Conservation (phyloP, 2,888 invertebrate species). For the Trisateles emortualis region DNA sequence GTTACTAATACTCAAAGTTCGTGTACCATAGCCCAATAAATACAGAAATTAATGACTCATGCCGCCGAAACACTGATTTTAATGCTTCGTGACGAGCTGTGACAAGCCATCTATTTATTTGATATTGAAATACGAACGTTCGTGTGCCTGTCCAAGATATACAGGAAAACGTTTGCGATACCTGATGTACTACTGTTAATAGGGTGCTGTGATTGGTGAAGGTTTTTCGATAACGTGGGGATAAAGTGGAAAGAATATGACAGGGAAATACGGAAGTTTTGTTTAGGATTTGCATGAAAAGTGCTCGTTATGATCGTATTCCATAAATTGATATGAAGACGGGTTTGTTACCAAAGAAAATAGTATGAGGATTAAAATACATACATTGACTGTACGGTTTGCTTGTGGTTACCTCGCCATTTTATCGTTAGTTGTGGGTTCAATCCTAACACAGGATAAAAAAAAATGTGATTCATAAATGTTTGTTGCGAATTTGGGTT, state of each 20-base stretch:
- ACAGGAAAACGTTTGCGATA: conserved; percentile 25
- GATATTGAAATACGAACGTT: conserved; percentile 54
- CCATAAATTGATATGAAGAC: not conserved
- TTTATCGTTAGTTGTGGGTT: no score
- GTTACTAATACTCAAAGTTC: conserved; percentile 56
- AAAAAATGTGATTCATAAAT: not conserved
- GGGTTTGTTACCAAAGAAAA: not conserved
- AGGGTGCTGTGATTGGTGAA: conserved; percentile 3
- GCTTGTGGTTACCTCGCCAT: no score
- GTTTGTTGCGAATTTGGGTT: not conserved
- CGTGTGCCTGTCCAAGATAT: conserved; percentile 45
- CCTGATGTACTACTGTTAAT: conserved; percentile 16
- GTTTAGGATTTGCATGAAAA: not conserved
- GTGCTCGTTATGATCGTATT: not conserved
- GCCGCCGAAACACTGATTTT: conserved; percentile 79
- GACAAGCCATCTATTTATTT: conserved; percentile 66
- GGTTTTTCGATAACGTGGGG: conserved; percentile 6
- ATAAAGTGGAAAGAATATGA: conserved; percentile 11
- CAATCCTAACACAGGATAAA: no score
- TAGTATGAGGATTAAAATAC: not conserved
- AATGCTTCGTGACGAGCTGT: conserved; percentile 77
- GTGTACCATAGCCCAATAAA: conserved; percentile 75
- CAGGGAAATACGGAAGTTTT: not conserved
- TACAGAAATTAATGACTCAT: conserved; percentile 79
- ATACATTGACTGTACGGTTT: no score